Evolutionary conservation across 2,888 invertebrate genomes (phyloP), one percentile per base, ranked within the genome.

Genomic region (Apamea epomidion): DNA sequence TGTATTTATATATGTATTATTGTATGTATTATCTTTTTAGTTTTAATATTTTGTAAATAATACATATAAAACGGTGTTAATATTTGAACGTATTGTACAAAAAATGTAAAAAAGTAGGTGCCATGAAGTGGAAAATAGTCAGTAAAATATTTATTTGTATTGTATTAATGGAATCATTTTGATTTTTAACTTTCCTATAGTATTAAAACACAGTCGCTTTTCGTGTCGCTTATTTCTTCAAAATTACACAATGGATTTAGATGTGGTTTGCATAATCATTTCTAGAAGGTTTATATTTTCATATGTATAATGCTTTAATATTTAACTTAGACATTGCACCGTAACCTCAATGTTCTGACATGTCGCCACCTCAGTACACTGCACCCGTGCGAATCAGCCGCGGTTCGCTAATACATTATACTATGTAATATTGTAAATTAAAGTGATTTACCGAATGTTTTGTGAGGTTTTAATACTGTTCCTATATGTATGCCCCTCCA

Each of bases 101-200:
- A 42, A 42, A 51, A 32, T 45, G 2, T 77, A 18, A 42, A 72
- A 51, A 73, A 14, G 6, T 37, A n/a, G 60, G 87, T 85, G 85
- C 85, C 85, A 85, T 85, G 64, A 65, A 54, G 62, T 79, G 68
- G 60, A 18, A 29, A 45, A 37, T 83, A 86, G 84, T 84, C 87
- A 73, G n/a, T 68, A 37, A 32, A 2, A n/a, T 83, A 68, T 70
- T 67, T 70, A 51, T 65, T 29, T 70, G 2, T 81, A 7, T 37
- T 51, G 2, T 76, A 62, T 45, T 69, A 75, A 58, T 37, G n/a
- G 1, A 71, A 58, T 45, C 10, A 51, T 37, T 58, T 14, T 37
- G 5, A 5, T 69, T 42, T 42, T 7, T 0, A 29, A 45, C 29
- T 10, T 68, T 42, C n/a, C 18, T 48, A 48, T 4, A 48, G 3